phyloP scores from a whole-genome alignment of 2,113 vertebrate genomes.

The Laticauda laticaudata region DNA sequence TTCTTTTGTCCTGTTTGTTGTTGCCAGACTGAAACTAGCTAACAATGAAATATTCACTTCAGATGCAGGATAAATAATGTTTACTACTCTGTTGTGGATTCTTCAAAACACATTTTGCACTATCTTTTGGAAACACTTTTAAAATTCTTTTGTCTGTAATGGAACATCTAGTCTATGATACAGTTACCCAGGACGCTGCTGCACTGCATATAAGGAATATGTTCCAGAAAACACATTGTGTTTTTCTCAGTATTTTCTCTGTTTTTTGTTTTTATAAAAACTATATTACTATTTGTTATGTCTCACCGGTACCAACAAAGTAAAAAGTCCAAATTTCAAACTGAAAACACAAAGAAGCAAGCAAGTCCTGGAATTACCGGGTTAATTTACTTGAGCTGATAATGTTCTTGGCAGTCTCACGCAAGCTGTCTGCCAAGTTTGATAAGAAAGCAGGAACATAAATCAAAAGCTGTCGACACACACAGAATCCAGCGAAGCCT shows the following conservation, averaged over 20 bases:
- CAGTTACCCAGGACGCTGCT: neutral
- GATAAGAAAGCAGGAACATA: too few species aligned
- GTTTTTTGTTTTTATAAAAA: neutral
- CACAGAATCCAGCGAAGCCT: too few species aligned
- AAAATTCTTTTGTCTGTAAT: neutral
- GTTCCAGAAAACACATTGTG: neutral
- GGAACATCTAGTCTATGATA: neutral
- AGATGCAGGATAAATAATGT: neutral
- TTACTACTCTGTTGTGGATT: neutral
- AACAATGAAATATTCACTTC: neutral
- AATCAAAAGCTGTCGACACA: too few species aligned
- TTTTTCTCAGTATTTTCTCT: neutral
- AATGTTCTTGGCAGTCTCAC: too few species aligned
- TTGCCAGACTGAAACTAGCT: neutral
- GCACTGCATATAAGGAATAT: neutral
- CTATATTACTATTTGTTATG: neutral
- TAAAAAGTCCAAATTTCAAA: too few species aligned
- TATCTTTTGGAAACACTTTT: neutral
- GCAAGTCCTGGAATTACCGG: too few species aligned
- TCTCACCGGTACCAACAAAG: too few species aligned
- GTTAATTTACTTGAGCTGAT: too few species aligned
- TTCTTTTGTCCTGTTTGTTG: neutral
- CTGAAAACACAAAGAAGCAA: too few species aligned
- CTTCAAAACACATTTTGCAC: neutral
- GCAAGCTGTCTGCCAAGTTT: too few species aligned